Conservation (phyloP, 1,140 invertebrate genomes). For the Saccostrea echinata region DNA sequence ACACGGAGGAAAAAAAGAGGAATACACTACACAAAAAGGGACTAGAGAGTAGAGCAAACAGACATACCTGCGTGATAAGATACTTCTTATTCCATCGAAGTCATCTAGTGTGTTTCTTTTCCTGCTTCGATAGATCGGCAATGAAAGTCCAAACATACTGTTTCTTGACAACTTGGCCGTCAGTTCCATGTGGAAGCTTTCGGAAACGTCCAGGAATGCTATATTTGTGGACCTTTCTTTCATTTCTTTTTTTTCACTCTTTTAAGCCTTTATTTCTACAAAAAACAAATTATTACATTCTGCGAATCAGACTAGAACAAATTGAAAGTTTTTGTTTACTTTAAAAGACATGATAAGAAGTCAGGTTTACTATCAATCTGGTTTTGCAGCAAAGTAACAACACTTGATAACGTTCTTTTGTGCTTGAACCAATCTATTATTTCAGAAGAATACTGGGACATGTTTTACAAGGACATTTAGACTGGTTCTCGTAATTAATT, state of each 20-base stretch:
- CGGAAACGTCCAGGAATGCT: neutral
- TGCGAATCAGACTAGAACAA: constrained; percentile 27
- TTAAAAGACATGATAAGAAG: constrained; percentile 24
- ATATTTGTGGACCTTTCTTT: neutral
- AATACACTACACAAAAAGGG: neutral
- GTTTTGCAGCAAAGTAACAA: neutral
- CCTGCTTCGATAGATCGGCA: constrained; percentile 53
- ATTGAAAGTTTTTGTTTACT: constrained; percentile 26
- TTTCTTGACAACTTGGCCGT: neutral
- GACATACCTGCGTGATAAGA: constrained; percentile 57
- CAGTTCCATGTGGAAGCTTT: neutral
- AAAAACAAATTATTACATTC: constrained; percentile 1
- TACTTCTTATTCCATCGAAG: constrained; percentile 59
- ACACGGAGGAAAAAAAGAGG: neutral
- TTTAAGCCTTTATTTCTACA: neutral
- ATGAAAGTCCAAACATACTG: constrained; percentile 58
- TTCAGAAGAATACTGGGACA: constrained; percentile 12
- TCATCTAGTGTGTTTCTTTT: constrained; percentile 47
- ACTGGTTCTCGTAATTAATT: constrained; percentile 18
- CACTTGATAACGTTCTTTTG: neutral
- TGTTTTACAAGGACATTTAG: neutral
- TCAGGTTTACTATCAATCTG: neutral
- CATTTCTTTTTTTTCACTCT: constrained; percentile 6
- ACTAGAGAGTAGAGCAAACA: neutral
- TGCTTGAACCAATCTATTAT: constrained; percentile 29